A percentile compares a stretch with the other conserved stretches of the same genome.
These are phyloP conservation scores for Scomber japonicus DNA, from an alignment of 2,113 vertebrate species.

Conservation along the genomic window DNA sequence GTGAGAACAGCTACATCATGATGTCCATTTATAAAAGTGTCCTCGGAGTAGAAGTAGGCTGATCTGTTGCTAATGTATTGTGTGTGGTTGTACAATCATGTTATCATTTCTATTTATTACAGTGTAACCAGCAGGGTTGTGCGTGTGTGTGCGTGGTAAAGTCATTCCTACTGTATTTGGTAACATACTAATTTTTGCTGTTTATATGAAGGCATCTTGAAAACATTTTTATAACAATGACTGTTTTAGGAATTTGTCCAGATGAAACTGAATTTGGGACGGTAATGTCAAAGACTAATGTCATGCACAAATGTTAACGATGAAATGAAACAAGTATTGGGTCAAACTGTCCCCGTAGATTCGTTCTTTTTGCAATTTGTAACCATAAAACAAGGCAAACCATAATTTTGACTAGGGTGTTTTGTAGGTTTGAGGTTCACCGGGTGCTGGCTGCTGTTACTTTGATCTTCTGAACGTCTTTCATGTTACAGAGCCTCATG, in stretches of 20 bases:
- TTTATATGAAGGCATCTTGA: slow-evolving; percentile 50
- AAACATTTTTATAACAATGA: slow-evolving; percentile 23
- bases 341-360: not conserved
- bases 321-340: not conserved
- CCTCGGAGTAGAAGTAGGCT: slow-evolving; percentile 65
- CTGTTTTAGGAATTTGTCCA: slow-evolving; percentile 9
- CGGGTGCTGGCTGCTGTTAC: not conserved
- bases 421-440: slow-evolving; percentile 23
- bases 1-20: slow-evolving; percentile 14
- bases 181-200: slow-evolving; percentile 28
- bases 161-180: slow-evolving; percentile 31
- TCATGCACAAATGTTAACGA: no score
- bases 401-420: slow-evolving; percentile 18
- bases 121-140: slow-evolving; percentile 52
- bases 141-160: slow-evolving; percentile 38
- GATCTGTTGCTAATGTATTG: slow-evolving; percentile 65
- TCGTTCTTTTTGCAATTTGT: slow-evolving; percentile 24
- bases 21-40: slow-evolving; percentile 45
- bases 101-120: slow-evolving; percentile 69
- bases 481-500: slow-evolving; percentile 1
- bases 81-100: slow-evolving; percentile 69
- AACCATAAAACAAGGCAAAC: slow-evolving; percentile 11
- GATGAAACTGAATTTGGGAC: no score
- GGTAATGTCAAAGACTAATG: no score
- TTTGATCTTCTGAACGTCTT: slow-evolving; percentile 20